phyloP scores from a whole-genome alignment of 2,113 vertebrate species.

The Nematolebias whitei region DNA sequence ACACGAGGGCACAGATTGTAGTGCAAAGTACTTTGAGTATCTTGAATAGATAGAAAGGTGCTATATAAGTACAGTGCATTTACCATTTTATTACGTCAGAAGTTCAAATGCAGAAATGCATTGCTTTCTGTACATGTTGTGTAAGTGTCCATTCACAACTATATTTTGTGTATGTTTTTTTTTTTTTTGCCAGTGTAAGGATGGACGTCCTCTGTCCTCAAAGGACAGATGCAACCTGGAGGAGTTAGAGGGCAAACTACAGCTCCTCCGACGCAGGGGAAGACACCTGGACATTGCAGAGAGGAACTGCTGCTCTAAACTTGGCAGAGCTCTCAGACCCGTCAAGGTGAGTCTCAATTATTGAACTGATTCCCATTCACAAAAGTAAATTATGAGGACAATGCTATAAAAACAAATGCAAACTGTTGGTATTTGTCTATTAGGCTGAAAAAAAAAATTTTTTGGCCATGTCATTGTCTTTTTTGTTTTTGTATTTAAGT shows the following conservation, averaged over 20 bases:
- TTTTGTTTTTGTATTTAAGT: constrained; percentile 15
- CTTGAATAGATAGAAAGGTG: too few species aligned
- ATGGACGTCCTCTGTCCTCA: constrained; percentile 91
- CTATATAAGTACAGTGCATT: too few species aligned
- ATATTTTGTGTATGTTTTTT: constrained; percentile 12
- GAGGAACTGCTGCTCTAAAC: constrained; percentile 92
- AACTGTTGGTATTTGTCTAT: neutral
- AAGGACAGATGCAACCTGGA: constrained; percentile 87
- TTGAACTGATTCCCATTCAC: constrained; percentile 25
- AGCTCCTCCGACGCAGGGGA: constrained; percentile 85
- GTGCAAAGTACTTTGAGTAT: too few species aligned
- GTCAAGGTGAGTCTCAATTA: constrained; percentile 85
- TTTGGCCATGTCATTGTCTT: neutral
- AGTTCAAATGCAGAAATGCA: neutral
- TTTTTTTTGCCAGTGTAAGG: constrained; percentile 83
- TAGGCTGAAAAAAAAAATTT: too few species aligned
- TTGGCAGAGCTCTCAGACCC: constrained; percentile 88
- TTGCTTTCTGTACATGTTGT: neutral
- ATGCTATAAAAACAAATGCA: constrained; percentile 2
- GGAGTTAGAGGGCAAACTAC: constrained; percentile 88
- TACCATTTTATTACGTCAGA: neutral
- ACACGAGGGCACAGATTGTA: too few species aligned
- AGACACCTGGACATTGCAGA: constrained; percentile 91
- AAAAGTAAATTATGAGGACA: constrained; percentile 17
- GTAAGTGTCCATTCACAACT: neutral